phyloP scores from a whole-genome alignment of 64 coral and sea anemone species.

The Catalaphyllia jardinei region DNA sequence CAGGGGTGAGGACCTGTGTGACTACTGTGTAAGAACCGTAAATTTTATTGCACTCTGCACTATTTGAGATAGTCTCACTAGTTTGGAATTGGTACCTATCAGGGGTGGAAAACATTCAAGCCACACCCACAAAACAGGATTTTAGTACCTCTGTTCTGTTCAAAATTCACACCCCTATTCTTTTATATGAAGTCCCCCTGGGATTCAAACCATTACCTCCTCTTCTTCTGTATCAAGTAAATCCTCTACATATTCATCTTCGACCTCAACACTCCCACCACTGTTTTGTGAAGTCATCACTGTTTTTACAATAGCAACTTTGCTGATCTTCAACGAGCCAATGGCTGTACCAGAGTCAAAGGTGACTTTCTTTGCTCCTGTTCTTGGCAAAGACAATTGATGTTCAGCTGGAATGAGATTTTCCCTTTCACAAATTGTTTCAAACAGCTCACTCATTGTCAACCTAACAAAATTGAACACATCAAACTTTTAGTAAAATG shows the following conservation, averaged over 20 bases:
- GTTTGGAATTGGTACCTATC: not conserved
- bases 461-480: slow-evolving; percentile 34
- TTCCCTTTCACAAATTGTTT: slow-evolving; percentile 82
- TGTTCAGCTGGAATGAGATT: slow-evolving; percentile 57
- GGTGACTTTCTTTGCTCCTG: slow-evolving; percentile 52
- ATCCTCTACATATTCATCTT: slow-evolving; percentile 20
- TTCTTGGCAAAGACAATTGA: slow-evolving; percentile 75
- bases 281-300: slow-evolving; percentile 1
- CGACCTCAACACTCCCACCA: slow-evolving; percentile 14
- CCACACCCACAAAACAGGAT: too few species aligned
- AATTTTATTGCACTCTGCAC: too few species aligned
- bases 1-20: too few species aligned
- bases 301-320: slow-evolving; percentile 72
- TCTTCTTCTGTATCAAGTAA: slow-evolving; percentile 42
- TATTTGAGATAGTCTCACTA: too few species aligned
- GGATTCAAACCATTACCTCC: slow-evolving; percentile 24
- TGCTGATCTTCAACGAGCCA: slow-evolving; percentile 76
- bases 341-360: slow-evolving; percentile 81
- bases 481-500: not conserved
- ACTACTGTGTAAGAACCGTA: too few species aligned
- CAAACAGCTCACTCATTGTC: slow-evolving; percentile 86
- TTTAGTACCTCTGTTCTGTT: too few species aligned
- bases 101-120: too few species aligned
- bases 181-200: too few species aligned
- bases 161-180: too few species aligned